These are phyloP conservation scores for Oreohelix idahoensis DNA, from an alignment of 1,140 invertebrate genomes.

Conservation along the genomic window DNA sequence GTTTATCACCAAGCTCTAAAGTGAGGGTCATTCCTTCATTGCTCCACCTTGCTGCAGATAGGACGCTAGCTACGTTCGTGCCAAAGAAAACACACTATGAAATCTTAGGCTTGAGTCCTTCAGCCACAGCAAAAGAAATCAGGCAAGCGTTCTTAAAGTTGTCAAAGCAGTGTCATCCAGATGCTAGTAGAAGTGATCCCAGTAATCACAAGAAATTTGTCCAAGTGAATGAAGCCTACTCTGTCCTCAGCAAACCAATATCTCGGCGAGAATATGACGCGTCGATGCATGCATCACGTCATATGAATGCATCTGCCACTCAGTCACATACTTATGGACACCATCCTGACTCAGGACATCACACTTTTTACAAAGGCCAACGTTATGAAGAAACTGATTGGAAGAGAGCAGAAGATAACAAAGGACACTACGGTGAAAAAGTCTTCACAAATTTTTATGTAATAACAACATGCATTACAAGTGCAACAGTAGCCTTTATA, in stretches of 20 bases:
- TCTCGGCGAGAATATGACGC: conserved; percentile 21
- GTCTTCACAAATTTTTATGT: not conserved
- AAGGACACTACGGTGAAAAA: not conserved
- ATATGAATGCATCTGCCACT: not conserved
- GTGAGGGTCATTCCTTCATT: not conserved
- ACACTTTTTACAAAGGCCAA: not conserved
- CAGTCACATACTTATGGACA: conserved; percentile 2
- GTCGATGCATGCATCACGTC: not conserved
- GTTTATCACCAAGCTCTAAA: not conserved
- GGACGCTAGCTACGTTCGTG: not conserved
- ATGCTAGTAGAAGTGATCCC: not conserved
- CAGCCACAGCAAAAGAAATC: conserved; percentile 11
- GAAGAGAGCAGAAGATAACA: not conserved
- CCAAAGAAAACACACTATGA: conserved; percentile 14
- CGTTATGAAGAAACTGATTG: not conserved
- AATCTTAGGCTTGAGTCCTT: conserved; percentile 7
- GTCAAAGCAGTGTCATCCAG: conserved; percentile 30
- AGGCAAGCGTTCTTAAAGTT: conserved; percentile 21
- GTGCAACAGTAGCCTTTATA: not conserved
- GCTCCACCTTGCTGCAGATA: not conserved
- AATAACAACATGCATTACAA: not conserved
- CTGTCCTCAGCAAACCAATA: conserved; percentile 6
- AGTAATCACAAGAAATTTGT: conserved; percentile 27
- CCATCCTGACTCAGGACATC: not conserved
- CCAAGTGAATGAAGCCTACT: conserved; percentile 26